Conservation (phyloP, 2,888 invertebrate species). For the Hypercompe scribonia region DNA sequence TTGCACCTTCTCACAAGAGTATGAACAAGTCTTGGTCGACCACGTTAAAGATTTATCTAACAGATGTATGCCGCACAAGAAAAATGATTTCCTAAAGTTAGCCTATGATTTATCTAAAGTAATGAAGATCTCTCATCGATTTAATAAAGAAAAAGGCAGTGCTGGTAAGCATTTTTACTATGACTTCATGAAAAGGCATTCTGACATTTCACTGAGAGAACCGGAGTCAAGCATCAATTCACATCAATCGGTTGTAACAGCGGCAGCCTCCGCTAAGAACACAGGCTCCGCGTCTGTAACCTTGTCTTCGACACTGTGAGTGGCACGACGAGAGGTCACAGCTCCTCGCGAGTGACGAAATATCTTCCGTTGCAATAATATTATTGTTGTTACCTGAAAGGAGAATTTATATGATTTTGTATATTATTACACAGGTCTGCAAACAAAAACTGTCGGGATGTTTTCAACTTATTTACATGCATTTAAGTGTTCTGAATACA, state of each 20-base stretch:
- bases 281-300: conserved; percentile 12
- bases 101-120: conserved; percentile 11
- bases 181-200: too few relatives aligned
- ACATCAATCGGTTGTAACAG: too few relatives aligned
- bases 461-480: too few relatives aligned
- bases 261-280: too few relatives aligned
- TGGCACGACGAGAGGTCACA: neutral
- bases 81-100: conserved; percentile 29
- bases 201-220: too few relatives aligned
- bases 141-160: too few relatives aligned
- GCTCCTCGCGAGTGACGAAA: neutral
- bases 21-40: conserved; percentile 31
- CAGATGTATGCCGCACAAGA: conserved; percentile 31
- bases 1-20: conserved; percentile 33
- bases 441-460: too few relatives aligned
- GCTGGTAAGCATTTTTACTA: too few relatives aligned
- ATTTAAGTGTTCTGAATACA: too few relatives aligned
- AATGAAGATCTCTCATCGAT: conserved; percentile 28
- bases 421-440: neutral
- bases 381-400: neutral
- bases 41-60: conserved; percentile 34
- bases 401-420: neutral
- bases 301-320: neutral
- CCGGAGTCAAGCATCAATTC: too few relatives aligned
- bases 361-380: neutral